Evolutionary conservation across 2,888 invertebrate genomes (phyloP).

Genomic region (Tiliacea aurago): DNA sequence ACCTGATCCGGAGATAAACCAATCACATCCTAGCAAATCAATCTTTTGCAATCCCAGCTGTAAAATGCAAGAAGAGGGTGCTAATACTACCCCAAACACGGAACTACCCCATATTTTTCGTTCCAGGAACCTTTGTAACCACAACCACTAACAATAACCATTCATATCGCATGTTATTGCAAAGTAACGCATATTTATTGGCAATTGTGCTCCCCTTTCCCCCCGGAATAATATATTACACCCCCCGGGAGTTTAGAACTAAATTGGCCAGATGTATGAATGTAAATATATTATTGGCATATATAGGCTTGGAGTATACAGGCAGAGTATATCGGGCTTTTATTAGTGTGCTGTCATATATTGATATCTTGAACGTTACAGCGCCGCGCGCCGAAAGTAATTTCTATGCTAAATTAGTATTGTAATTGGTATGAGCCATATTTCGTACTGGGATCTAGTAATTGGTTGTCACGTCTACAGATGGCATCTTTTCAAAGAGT

Average conservation of each 20-base stretch:
- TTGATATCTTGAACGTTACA: conserved; percentile 46
- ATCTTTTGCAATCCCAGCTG: conserved; percentile 40
- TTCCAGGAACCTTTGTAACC: conserved; percentile 50
- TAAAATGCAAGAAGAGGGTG: conserved; percentile 49
- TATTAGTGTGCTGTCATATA: conserved; percentile 48
- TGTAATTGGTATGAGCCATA: conserved; percentile 34
- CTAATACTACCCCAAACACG: conserved; percentile 42
- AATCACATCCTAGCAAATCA: conserved; percentile 56
- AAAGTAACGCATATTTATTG: conserved; percentile 77
- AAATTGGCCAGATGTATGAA: conserved; percentile 73
- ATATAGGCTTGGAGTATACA: conserved; percentile 29
- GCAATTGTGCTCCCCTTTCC: conserved; percentile 69
- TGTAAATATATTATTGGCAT: conserved; percentile 66
- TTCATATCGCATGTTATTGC: conserved; percentile 74
- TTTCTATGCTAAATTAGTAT: conserved; percentile 46
- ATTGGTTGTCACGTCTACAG: conserved; percentile 17
- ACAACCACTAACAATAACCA: conserved; percentile 68
- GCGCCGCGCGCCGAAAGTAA: conserved; percentile 33
- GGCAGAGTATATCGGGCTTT: conserved; percentile 42
- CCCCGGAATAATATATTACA: conserved; percentile 66
- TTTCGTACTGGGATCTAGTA: conserved; percentile 9
- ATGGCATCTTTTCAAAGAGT: neutral
- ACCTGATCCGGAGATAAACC: conserved; percentile 41
- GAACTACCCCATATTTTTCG: conserved; percentile 59
- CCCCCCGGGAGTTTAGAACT: conserved; percentile 66